Conservation (phyloP, 37 sponge, comb jelly and placozoan species). For the Bolinopsis microptera region DNA sequence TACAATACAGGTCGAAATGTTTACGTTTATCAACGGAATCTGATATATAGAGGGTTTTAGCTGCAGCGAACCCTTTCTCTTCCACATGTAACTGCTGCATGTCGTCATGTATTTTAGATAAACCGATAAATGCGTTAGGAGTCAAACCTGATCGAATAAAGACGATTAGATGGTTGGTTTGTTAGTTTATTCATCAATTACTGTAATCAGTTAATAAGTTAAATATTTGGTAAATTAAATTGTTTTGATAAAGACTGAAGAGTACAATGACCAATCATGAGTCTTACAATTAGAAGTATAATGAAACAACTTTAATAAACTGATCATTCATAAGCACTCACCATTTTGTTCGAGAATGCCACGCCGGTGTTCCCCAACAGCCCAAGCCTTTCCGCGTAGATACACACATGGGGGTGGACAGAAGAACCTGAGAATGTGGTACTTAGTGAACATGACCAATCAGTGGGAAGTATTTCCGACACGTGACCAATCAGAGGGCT, state of each 20-base stretch:
- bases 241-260: background rate
- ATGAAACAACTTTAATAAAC: too few species aligned
- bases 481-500: too few species aligned
- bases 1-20: constrained; percentile 84
- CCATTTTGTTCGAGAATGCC: background rate
- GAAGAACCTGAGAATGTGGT: constrained; percentile 89
- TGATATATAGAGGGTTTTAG: constrained; percentile 91
- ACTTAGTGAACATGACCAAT: too few species aligned
- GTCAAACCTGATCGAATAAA: constrained; percentile 56
- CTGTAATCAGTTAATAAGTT: background rate
- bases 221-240: background rate
- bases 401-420: constrained; percentile 94
- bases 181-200: background rate
- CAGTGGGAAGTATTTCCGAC: too few species aligned
- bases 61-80: constrained; percentile 78
- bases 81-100: constrained; percentile 88
- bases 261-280: too few species aligned
- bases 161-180: background rate
- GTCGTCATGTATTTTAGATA: constrained; percentile 79
- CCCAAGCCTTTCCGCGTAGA: constrained; percentile 83
- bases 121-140: constrained; percentile 84
- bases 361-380: constrained; percentile 44
- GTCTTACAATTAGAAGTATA: too few species aligned
- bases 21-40: constrained; percentile 89
- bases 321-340: background rate